Base-by-base conservation (phyloP, 1,140 invertebrate species). In the Hypothenemus hampei region DNA sequence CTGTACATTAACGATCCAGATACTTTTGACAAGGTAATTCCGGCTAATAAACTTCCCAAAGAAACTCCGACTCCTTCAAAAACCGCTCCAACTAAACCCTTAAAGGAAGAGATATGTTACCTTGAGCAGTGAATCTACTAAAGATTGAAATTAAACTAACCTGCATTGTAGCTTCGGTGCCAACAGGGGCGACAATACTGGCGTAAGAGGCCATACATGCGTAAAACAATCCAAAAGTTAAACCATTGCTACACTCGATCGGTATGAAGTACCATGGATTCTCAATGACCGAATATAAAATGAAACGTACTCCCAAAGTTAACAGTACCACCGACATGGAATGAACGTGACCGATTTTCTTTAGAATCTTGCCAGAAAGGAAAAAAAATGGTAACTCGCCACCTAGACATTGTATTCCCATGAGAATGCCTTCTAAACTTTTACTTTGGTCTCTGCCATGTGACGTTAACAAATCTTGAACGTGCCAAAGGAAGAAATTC, bases 321-420 rank as follows among this genome's bases (percentile, higher is more conserved):
- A 86, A 72, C n/a, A 94, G 74, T 1, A 93, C 85, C 18, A 93
- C 62, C 43, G 83, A 86, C 82, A 97, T 89, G 48, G 86, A 81
- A 63, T 87, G 80, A 0, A 87, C 72, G 65, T 93, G 89, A 0
- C 92, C 92, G 1, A 96, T 72, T 68, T 85, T 87, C 59, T 84
- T 84, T 1, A 96, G 74, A 35, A 96, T 83, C 66, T 72, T 76
- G 16, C 88, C 87, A 13, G 90, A 91, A 10, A 91, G 66, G 67
- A 93, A 92, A 73, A 94, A 89, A 61, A 93, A 91, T 0, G 90
- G 90, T 53, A 93, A 71, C 73, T 95, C 91, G n/a, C 93, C 93
- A 18, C 83, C 73, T 61, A 94, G 85, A 59, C 86, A 89, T 67
- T 93, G 87, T 39, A 93, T 79, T 3, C 82, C 82, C 65, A 86